A percentile compares a stretch with the other conserved stretches of the same genome.
Conservation (phyloP, 2,113 vertebrate species). For the Bostrychus sinensis region DNA sequence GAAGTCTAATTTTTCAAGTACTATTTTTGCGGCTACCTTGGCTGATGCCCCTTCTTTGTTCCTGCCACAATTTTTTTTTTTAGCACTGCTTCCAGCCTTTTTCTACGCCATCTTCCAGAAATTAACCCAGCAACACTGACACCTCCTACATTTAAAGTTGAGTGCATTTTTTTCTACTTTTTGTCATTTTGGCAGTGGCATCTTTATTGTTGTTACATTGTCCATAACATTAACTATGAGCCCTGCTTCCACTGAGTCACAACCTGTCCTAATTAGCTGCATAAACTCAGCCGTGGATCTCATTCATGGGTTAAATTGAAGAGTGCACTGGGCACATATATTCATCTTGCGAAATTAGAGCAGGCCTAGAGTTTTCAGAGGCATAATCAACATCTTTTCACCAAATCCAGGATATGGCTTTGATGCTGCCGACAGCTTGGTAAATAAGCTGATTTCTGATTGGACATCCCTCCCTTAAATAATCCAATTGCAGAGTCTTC, state of each 20-base stretch:
- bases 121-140: slow-evolving; percentile 15
- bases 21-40: background rate
- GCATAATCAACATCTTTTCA: slow-evolving; percentile 47
- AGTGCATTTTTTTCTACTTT: slow-evolving; percentile 1
- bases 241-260: slow-evolving; percentile 1
- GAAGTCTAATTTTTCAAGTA: background rate
- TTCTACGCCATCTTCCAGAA: background rate
- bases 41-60: background rate
- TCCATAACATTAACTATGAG: background rate
- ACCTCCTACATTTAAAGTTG: background rate
- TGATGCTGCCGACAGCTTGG: slow-evolving; percentile 27
- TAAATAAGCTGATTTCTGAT: slow-evolving; percentile 38
- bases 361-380: slow-evolving; percentile 1
- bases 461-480: slow-evolving; percentile 31
- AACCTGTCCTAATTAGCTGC: slow-evolving; percentile 3
- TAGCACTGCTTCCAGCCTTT: background rate
- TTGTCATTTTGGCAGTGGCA: background rate
- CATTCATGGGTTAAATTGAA: slow-evolving; percentile 6
- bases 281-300: slow-evolving; percentile 1
- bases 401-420: slow-evolving; percentile 24
- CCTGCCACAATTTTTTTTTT: background rate
- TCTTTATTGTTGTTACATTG: background rate
- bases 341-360: slow-evolving; percentile 8
- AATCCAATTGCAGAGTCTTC: slow-evolving; percentile 28
- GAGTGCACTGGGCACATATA: background rate